These are phyloP conservation scores for Platorchestia sp. DNA, from an alignment of 1,140 invertebrate species.

Conservation along the genomic window DNA sequence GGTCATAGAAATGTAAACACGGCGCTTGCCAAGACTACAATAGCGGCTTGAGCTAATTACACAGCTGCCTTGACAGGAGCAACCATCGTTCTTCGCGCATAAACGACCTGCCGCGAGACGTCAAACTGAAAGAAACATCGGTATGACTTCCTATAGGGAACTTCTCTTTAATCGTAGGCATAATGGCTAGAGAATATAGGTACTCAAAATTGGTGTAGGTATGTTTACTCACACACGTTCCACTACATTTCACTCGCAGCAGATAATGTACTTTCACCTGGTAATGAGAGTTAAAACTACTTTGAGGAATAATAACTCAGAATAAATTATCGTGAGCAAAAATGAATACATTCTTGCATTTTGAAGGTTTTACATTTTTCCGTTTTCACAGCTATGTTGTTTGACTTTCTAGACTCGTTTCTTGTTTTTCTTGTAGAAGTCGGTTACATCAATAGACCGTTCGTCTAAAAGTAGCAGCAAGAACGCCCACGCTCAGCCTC, in stretches of 20 bases:
- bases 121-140: slow-evolving; percentile 23
- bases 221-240: neutral
- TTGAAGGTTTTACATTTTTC: neutral
- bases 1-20: slow-evolving; percentile 41
- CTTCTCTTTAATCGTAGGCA: neutral
- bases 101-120: slow-evolving; percentile 9
- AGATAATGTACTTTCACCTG: neutral
- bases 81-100: slow-evolving; percentile 23
- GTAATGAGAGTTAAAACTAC: neutral
- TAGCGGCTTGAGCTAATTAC: slow-evolving; percentile 38
- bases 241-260: neutral
- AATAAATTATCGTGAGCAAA: neutral
- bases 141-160: neutral
- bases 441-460: neutral
- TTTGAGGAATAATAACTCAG: neutral
- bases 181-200: neutral
- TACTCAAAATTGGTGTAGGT: neutral
- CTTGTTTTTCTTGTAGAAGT: neutral
- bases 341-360: neutral
- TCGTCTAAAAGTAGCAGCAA: neutral
- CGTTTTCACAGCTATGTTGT: neutral
- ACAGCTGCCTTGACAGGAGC: neutral
- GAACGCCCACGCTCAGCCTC: neutral
- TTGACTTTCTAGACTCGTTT: neutral
- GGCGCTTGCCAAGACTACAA: slow-evolving; percentile 30